Evolutionary conservation across 2,797 vertebrate species (phyloP).

Genomic region (Myripristis murdjan): DNA sequence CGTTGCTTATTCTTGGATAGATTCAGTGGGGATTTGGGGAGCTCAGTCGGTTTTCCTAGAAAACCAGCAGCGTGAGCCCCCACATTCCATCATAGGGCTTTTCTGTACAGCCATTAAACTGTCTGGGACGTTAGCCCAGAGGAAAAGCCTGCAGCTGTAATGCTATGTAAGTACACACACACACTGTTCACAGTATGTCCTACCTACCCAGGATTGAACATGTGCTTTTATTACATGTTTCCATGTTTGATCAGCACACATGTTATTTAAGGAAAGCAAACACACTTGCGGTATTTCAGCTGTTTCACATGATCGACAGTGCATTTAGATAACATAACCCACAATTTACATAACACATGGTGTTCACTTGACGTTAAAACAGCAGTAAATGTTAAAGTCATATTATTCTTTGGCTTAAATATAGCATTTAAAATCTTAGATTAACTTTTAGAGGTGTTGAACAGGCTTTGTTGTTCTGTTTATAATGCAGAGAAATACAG

Average conservation of each 20-base stretch:
- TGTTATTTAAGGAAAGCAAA: not conserved
- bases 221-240: too few species aligned
- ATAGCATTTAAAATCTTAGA: too few species aligned
- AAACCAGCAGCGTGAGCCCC: constrained; percentile 31
- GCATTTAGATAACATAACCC: not conserved
- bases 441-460: too few species aligned
- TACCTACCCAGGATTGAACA: not conserved
- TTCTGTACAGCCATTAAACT: constrained; percentile 53
- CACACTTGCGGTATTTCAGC: not conserved
- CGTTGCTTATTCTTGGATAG: constrained; percentile 28
- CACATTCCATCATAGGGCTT: constrained; percentile 48
- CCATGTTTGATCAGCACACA: not conserved
- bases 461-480: too few species aligned
- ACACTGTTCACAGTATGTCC: not conserved
- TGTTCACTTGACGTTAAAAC: too few species aligned
- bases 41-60: constrained; percentile 68
- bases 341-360: not conserved
- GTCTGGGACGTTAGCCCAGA: constrained; percentile 8
- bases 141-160: constrained; percentile 6
- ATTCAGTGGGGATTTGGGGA: constrained; percentile 42
- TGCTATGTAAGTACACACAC: not conserved
- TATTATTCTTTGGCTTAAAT: too few species aligned
- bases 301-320: not conserved
- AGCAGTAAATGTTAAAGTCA: too few species aligned
- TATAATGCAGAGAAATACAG: too few species aligned